Base-by-base conservation (phyloP, 2,888 invertebrate genomes). In the Cheilosia urbana region DNA sequence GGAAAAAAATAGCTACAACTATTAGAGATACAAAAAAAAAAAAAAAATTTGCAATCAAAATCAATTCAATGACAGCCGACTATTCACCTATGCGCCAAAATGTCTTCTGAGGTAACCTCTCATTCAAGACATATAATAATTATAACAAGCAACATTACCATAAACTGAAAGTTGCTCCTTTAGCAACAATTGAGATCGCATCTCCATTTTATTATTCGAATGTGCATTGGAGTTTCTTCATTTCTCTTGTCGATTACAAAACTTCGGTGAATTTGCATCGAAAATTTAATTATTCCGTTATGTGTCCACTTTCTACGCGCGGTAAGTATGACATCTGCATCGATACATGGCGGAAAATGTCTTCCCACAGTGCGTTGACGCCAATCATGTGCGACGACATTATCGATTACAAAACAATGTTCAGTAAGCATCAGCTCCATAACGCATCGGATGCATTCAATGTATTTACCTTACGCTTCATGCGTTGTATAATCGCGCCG, bases 221-320 rank as follows among this genome's bases (percentile, higher is more conserved):
- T 60, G 60, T 71, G 58, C 66, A 49, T 58, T 66, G 42, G 58
- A 19, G 49, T 76, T 68, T 76, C 58, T 66, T 69, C 42, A 60
- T 42, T 42, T 53, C 58, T 30, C 60, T 42, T 19, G 2, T 37
- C 17, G 58, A 77, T 78, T 77, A 73, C 77, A 66, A 77, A 82
- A 72, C 13, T 11, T 34, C 19, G 30, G 30, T 49, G 47, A 40
- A 77, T 83, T 77, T 78, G 55, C 77, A 83, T 83, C 77, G 17
- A 55, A 83, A 72, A 77, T 72, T 49, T n/a, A 63, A 73, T 66
- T 77, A 73, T 66, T 77, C 72, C 40, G 30, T 30, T 62, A 27
- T 27, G 55, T 60, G 65, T 60, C 60, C 55, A 73, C 77, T 77
- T 55, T 55, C 55, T 68, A 45, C 40, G 34, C 37, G 9, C 13